Conservation (phyloP, 2,797 vertebrate species). For the Xyrichtys novacula region DNA sequence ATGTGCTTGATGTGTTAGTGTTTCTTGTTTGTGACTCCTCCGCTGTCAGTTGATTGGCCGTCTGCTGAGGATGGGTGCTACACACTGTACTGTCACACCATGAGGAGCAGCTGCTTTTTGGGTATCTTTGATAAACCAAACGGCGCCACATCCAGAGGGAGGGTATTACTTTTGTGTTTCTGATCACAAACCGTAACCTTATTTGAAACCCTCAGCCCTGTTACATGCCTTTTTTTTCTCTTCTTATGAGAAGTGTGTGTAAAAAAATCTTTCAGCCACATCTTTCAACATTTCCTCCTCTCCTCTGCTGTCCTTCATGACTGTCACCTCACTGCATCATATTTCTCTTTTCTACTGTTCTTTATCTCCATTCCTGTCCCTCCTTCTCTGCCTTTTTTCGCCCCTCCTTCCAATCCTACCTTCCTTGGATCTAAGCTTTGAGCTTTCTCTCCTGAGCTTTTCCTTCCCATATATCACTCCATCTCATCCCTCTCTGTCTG, state of each 20-base stretch:
- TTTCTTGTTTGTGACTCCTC: slow-evolving; percentile 52
- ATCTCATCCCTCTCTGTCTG: slow-evolving; percentile 71
- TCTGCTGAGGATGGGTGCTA: slow-evolving; percentile 48
- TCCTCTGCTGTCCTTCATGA: slow-evolving; percentile 64
- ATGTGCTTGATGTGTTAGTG: slow-evolving; percentile 64
- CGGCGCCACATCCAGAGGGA: slow-evolving; percentile 53
- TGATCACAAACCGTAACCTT: slow-evolving; percentile 66
- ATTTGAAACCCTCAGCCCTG: slow-evolving; percentile 47
- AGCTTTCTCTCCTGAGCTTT: slow-evolving; percentile 75
- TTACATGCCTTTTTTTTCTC: slow-evolving; percentile 13
- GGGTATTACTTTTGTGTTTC: slow-evolving; percentile 56
- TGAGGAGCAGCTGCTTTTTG: slow-evolving; percentile 53
- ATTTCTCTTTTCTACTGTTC: slow-evolving; percentile 52
- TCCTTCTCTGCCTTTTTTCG: slow-evolving; percentile 46
- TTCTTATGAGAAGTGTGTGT: slow-evolving; percentile 28
- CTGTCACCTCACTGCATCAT: slow-evolving; percentile 60
- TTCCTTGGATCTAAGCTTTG: slow-evolving; percentile 72
- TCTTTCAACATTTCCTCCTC: slow-evolving; percentile 49
- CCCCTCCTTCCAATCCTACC: slow-evolving; percentile 56
- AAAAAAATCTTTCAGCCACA: slow-evolving; percentile 8
- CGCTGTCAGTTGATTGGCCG: slow-evolving; percentile 62
- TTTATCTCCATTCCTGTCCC: slow-evolving; percentile 74
- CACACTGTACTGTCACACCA: slow-evolving; percentile 37
- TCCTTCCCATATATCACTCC: slow-evolving; percentile 81
- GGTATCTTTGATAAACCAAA: slow-evolving; percentile 69